These are phyloP conservation scores for Drosophila lutescens DNA, from an alignment of 2,888 invertebrate genomes.

Conservation along the genomic window DNA sequence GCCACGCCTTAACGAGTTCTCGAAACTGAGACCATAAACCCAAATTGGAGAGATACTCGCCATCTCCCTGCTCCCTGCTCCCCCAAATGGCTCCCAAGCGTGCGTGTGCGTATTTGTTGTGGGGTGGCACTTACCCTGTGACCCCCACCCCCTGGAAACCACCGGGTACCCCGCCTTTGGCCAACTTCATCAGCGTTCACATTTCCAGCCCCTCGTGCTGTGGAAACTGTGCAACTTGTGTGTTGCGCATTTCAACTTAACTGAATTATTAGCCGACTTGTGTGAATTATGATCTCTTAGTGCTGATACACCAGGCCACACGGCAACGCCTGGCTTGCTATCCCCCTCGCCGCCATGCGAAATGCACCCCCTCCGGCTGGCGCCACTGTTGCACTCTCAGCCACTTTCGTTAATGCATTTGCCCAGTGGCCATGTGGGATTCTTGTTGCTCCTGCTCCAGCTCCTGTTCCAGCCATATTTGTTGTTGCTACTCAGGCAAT, in stretches of 20 bases:
- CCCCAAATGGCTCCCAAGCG: slow-evolving; percentile 28
- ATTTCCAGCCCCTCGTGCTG: slow-evolving; percentile 5
- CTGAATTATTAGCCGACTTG: slow-evolving; percentile 79
- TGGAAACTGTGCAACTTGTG: slow-evolving; percentile 37
- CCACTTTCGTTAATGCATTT: slow-evolving; percentile 80
- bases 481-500: slow-evolving; percentile 59
- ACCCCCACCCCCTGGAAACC: background rate
- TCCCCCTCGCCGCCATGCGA: background rate
- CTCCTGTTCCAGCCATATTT: slow-evolving; percentile 26
- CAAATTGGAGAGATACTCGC: slow-evolving; percentile 35
- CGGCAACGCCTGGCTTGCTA: slow-evolving; percentile 15
- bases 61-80: slow-evolving; percentile 7
- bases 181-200: slow-evolving; percentile 14
- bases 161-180: background rate
- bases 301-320: slow-evolving; percentile 62
- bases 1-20: slow-evolving; percentile 8
- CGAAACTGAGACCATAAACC: slow-evolving; percentile 37
- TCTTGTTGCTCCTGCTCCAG: slow-evolving; percentile 51
- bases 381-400: slow-evolving; percentile 34
- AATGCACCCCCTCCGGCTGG: slow-evolving; percentile 1
- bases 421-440: slow-evolving; percentile 79
- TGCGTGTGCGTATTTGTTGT: slow-evolving; percentile 5
- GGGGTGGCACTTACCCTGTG: slow-evolving; percentile 12
- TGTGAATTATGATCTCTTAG: slow-evolving; percentile 78
- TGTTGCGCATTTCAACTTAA: slow-evolving; percentile 76